phyloP scores from a whole-genome alignment of 2,797 vertebrate genomes.

The Ispidina picta region DNA sequence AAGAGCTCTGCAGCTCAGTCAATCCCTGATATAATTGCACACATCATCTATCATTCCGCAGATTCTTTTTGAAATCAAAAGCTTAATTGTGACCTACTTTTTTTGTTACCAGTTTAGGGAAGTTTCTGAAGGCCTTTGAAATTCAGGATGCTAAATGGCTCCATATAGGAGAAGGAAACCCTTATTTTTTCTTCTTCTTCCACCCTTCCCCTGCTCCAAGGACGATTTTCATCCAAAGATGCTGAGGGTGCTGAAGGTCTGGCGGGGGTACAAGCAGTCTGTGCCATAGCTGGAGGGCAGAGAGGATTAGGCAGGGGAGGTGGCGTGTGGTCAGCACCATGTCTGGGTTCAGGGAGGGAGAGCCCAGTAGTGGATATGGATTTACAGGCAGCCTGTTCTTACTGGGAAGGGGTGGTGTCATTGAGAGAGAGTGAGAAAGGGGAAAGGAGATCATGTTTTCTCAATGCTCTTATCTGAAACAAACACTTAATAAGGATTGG shows the following conservation, averaged over 20 bases:
- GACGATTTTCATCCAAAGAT: background rate
- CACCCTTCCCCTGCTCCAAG: background rate
- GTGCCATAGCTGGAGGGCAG: background rate
- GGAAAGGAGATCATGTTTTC: conserved; percentile 63
- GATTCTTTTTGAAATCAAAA: conserved; percentile 19
- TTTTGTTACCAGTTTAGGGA: background rate
- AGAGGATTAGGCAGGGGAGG: background rate
- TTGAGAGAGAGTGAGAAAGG: conserved; percentile 47
- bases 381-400: background rate
- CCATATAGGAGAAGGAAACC: background rate
- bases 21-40: background rate
- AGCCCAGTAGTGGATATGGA: background rate
- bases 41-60: background rate
- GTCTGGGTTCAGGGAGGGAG: background rate
- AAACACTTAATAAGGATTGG: conserved; percentile 66
- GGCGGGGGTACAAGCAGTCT: accelerated
- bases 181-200: background rate
- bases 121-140: conserved; percentile 43
- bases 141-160: background rate
- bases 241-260: background rate
- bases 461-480: conserved; percentile 56
- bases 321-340: accelerated
- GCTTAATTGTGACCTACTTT: conserved; percentile 44
- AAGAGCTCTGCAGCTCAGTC: background rate
- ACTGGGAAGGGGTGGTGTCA: background rate